Evolutionary conservation across 2,797 vertebrate species (phyloP).

Genomic region (Girardinus metallicus): DNA sequence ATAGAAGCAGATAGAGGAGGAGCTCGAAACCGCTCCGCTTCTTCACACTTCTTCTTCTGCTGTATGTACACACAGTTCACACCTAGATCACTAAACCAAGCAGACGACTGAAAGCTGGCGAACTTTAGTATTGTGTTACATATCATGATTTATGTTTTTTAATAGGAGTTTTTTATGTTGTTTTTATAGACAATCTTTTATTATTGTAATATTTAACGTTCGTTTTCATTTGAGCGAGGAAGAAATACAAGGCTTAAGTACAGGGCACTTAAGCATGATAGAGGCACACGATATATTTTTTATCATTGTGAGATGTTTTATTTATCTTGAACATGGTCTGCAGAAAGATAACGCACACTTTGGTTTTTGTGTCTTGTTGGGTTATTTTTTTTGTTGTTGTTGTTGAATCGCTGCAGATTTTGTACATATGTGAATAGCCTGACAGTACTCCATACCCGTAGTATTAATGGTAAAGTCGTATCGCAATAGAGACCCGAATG

Average conservation of each 20-base stretch:
- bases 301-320: constrained; percentile 56
- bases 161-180: constrained; percentile 50
- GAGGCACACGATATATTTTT: constrained; percentile 62
- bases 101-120: constrained; percentile 37
- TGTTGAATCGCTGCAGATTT: constrained; percentile 53
- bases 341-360: constrained; percentile 51
- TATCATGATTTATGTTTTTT: constrained; percentile 43
- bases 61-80: constrained; percentile 35
- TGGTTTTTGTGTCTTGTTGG: not conserved
- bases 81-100: constrained; percentile 42
- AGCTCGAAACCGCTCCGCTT: constrained; percentile 71
- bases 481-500: constrained; percentile 70
- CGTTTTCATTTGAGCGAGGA: constrained; percentile 39
- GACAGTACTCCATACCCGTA: constrained; percentile 65
- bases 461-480: constrained; percentile 68
- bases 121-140: constrained; percentile 57
- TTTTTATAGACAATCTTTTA: constrained; percentile 62
- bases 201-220: constrained; percentile 36
- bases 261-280: constrained; percentile 43
- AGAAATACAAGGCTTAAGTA: no score
- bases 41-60: constrained; percentile 19
- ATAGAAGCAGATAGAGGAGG: constrained; percentile 17
- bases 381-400: not conserved
- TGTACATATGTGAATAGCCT: constrained; percentile 79
- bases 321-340: constrained; percentile 55